Base-by-base conservation (phyloP, 2,113 vertebrate genomes). In the Ceratotherium simum region DNA sequence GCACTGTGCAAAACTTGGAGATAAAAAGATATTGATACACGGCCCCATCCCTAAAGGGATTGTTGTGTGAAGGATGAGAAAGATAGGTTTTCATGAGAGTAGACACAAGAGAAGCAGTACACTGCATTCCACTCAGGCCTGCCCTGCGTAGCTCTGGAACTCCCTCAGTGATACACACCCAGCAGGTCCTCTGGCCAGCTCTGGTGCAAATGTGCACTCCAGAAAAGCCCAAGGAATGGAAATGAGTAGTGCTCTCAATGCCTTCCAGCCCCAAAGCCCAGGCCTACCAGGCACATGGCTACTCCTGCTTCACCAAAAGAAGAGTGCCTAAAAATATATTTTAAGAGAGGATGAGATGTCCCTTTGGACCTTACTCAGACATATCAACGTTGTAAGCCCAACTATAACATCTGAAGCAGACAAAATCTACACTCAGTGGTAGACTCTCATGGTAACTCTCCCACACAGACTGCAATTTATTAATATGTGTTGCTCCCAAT, bases 401-500 rank as follows among this genome's bases (percentile, higher is more conserved):
- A 23, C 65, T 48, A 29, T 21, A 27, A 27, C 9, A 33, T 60
- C 17, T 33, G 46, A 42, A 75, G 25, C 80, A 76, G 33, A 87
- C 14, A 88, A 96, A 65, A 39, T 72, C 29, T 81, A 36, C 6
- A 67, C 29, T 56, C 8, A 56, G 5, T 12, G 23, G 27, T 18
- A 88, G 11, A 67, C 11, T 20, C 1, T 42, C 5, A 58, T 36
- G 51, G 8, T 56, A 64, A 33, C 21, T 83, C 70, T 46, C 58
- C 90, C 46, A 62, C 60, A 69, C 25, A 85, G 33, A 87, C 18
- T 64, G 58, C 16, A 89, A 76, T 39, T 97, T 85, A 73, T 58
- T 97, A 83, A 93, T 29, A 48, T 82, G 89, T 79, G 29, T 84
- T 80, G 51, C 8, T 88, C 65, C 46, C 42, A 69, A 73, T 88